Base-by-base conservation (phyloP, 2,888 invertebrate species). In the Andrena fulva region DNA sequence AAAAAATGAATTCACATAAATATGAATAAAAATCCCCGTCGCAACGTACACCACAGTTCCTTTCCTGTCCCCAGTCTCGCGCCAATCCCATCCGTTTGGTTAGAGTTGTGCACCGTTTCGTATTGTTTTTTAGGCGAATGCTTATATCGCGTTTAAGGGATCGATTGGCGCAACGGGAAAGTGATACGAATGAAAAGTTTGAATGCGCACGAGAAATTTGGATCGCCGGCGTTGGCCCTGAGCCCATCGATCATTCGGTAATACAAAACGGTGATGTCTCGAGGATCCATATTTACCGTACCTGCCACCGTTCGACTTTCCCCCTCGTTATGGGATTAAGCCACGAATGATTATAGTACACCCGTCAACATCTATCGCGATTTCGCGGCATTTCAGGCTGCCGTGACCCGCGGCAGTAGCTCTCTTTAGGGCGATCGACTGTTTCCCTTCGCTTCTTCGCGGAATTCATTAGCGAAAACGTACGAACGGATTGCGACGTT, bases 191-290 rank as follows among this genome's bases (percentile, higher is more conserved):
- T 42, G 52, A 24, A 80, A 60, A 60, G 62, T 31, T 31, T 33
- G 29, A 60, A 56, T 60, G 70, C 35, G 64, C 70, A 72, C 7
- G 59, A 63, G 63, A 84, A 87, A 83, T 85, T 83, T 72, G 72
- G 73, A 84, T 88, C 70, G 72, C 59, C 80, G 85, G 86, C 88
- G 90, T 91, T 89, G 91, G 89, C 91, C 89, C 77, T 90, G 91
- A 89, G 90, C 87, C 87, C 84, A 92, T 92, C 90, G 91, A 93
- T 92, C 91, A 91, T 85, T 83, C 84, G 87, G 90, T 89, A 90
- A 91, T 90, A 84, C 85, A 85, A 85, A 86, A 91, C 85, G 87
- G 87, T 85, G 91, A 91, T 86, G 91, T 90, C 88, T 85, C 86
- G 87, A 85, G 85, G 77, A 88, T 84, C 82, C 80, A 82, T 88